Conservation (phyloP, 2,113 vertebrate genomes). For the Sorex araneus region DNA sequence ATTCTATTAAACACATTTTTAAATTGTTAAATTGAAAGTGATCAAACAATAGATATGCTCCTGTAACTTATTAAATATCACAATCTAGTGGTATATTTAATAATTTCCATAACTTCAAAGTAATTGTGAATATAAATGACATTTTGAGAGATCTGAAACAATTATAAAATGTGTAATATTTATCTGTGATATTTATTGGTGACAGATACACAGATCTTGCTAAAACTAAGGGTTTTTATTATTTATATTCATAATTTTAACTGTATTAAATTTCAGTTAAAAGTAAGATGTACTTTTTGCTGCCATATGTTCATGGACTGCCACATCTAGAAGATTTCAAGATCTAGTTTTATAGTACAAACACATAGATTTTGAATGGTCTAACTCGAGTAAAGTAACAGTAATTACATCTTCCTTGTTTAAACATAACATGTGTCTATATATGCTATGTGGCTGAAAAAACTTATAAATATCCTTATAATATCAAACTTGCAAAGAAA, state of each 20-base stretch:
- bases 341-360: background rate
- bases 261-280: conserved; percentile 16
- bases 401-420: conserved; percentile 2
- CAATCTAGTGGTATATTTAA: background rate
- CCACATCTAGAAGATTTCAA: conserved; percentile 27
- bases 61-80: conserved; percentile 44
- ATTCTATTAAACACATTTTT: conserved; percentile 26
- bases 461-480: background rate
- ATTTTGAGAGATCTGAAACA: conserved; percentile 31
- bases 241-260: conserved; percentile 37
- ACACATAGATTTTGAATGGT: background rate
- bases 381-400: background rate
- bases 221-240: background rate
- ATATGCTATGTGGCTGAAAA: background rate
- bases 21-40: conserved; percentile 37
- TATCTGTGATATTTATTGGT: background rate
- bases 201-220: conserved; percentile 20
- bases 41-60: background rate
- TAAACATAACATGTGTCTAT: conserved; percentile 15
- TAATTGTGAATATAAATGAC: background rate
- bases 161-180: conserved; percentile 14
- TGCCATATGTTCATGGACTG: background rate
- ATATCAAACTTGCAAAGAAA: background rate
- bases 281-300: background rate
- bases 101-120: conserved; percentile 45